phyloP scores from a whole-genome alignment of 1,140 invertebrate genomes.

The Gonatopus flavifemur region DNA sequence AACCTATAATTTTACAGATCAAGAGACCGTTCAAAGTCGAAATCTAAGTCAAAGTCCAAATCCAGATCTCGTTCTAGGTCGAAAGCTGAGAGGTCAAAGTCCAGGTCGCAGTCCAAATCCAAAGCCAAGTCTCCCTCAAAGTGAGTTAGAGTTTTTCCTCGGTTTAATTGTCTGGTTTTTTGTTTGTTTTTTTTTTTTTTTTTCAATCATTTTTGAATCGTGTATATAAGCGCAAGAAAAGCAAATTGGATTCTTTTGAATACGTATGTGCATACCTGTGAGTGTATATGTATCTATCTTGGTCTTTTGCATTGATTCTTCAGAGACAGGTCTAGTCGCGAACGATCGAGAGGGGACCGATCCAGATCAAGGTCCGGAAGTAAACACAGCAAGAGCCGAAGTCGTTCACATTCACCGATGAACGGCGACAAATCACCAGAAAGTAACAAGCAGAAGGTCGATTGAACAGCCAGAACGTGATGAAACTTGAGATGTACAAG shows the following conservation, averaged over 20 bases:
- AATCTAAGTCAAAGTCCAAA: constrained; percentile 62
- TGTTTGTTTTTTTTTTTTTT: not conserved
- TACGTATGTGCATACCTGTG: not conserved
- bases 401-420: constrained; percentile 59
- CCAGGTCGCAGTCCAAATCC: constrained; percentile 63
- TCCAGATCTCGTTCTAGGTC: constrained; percentile 64
- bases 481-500: not conserved
- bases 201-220: constrained; percentile 3
- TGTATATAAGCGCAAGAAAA: constrained; percentile 29
- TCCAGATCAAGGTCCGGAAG: constrained; percentile 56
- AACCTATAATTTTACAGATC: constrained; percentile 61
- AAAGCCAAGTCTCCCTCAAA: constrained; percentile 60
- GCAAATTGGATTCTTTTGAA: constrained; percentile 4
- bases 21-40: constrained; percentile 61
- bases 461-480: constrained; percentile 24
- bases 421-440: constrained; percentile 62
- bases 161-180: constrained; percentile 7
- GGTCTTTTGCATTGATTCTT: constrained; percentile 11
- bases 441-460: constrained; percentile 46
- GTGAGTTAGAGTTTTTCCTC: constrained; percentile 49
- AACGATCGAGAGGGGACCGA: constrained; percentile 53
- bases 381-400: constrained; percentile 61
- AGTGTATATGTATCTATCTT: too few relatives aligned
- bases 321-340: constrained; percentile 56
- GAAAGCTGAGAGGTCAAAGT: constrained; percentile 62